A percentile compares a stretch with the other conserved stretches of the same genome.
phyloP scores from a whole-genome alignment of 1,140 invertebrate species.

The Lasioglossum albipes region DNA sequence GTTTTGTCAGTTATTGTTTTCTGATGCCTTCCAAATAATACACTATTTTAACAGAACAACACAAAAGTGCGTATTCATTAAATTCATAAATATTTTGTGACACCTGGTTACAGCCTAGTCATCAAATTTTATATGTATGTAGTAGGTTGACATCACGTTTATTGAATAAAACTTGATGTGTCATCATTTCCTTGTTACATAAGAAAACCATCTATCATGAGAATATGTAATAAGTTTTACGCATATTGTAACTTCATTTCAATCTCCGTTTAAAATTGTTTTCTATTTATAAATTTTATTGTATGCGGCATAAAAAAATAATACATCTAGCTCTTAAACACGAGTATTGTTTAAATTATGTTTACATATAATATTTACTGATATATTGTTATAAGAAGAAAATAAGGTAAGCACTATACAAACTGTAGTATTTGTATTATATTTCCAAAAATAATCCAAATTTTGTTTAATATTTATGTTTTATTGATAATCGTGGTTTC shows the following conservation, averaged over 20 bases:
- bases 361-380: too few species aligned
- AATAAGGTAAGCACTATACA: too few species aligned
- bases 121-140: conserved; percentile 13
- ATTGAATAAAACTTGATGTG: background rate
- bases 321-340: conserved; percentile 11
- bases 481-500: too few species aligned
- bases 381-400: too few species aligned
- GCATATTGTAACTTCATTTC: background rate
- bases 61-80: background rate
- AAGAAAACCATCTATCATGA: background rate
- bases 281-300: conserved; percentile 1
- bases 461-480: too few species aligned
- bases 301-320: conserved; percentile 2
- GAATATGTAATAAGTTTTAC: background rate
- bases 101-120: conserved; percentile 10
- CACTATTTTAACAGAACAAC: background rate
- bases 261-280: background rate
- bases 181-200: background rate
- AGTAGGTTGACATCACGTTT: background rate
- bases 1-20: conserved; percentile 10
- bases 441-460: too few species aligned
- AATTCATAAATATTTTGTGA: conserved; percentile 5
- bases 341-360: too few species aligned
- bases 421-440: too few species aligned
- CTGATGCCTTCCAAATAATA: conserved; percentile 9